These are phyloP conservation scores for Tauraco hartlaubi DNA, from an alignment of 2,797 vertebrate genomes.

Conservation along the genomic window DNA sequence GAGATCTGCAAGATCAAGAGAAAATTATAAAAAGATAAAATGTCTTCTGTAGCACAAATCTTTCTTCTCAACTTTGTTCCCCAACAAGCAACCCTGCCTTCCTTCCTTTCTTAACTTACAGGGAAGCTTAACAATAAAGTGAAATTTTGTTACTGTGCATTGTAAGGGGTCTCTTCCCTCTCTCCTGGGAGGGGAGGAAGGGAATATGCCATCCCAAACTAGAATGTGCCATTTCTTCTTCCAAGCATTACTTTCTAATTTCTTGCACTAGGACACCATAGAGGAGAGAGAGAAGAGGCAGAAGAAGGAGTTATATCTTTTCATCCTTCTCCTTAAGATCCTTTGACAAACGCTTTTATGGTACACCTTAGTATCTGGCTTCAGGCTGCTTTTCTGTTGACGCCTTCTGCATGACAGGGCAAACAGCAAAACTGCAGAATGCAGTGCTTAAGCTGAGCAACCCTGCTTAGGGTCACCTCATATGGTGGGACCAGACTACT, in stretches of 20 bases:
- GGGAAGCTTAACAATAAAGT: not conserved
- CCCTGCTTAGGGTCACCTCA: not conserved
- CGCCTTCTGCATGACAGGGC: not conserved
- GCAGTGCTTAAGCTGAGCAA: not conserved
- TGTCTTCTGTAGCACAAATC: not conserved
- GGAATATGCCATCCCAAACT: not conserved
- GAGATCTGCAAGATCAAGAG: not conserved
- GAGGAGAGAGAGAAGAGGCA: fast-evolving
- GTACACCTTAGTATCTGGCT: not conserved
- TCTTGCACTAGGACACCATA: not conserved
- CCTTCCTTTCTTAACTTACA: not conserved
- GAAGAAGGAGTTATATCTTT: not conserved
- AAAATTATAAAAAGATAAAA: not conserved
- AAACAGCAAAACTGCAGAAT: not conserved
- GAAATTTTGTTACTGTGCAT: not conserved
- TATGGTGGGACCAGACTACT: not conserved
- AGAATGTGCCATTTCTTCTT: not conserved
- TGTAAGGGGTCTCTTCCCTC: not conserved
- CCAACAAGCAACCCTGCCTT: not conserved
- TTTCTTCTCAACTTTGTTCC: not conserved
- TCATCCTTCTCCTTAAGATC: not conserved
- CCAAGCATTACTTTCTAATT: not conserved
- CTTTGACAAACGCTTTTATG: not conserved
- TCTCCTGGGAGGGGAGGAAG: not conserved
- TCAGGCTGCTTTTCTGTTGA: not conserved